Evolutionary conservation across 2,797 vertebrate genomes (phyloP).

Genomic region (Crypturellus tataupa): DNA sequence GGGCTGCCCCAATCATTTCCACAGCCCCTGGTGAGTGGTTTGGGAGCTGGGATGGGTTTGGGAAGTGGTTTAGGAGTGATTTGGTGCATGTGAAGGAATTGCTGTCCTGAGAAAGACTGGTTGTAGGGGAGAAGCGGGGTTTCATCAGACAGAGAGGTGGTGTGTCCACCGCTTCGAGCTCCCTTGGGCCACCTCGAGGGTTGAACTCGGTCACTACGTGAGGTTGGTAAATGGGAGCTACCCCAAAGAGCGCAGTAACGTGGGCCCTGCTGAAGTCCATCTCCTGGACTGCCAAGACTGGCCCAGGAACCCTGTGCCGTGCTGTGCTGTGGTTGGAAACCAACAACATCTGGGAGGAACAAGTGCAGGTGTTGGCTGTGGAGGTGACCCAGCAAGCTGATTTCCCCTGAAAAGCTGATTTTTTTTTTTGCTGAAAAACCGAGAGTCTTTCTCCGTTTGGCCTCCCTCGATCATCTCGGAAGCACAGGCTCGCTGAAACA

Average conservation of each 20-base stretch:
- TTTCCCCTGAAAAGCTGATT: neutral
- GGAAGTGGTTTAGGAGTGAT: too few species aligned
- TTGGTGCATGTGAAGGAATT: neutral
- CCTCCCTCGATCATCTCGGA: neutral
- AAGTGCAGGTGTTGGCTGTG: neutral
- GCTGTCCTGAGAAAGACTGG: accelerated
- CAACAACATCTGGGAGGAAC: neutral
- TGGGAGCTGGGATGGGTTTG: neutral
- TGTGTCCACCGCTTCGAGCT: neutral
- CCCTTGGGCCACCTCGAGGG: neutral
- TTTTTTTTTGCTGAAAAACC: neutral
- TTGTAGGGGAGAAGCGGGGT: neutral
- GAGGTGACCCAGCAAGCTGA: neutral
- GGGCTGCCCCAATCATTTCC: accelerated
- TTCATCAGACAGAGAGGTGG: neutral
- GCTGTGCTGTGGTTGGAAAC: neutral
- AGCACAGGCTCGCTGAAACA: neutral
- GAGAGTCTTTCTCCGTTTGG: neutral
- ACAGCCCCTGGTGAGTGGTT: neutral
- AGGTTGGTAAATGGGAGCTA: too few species aligned
- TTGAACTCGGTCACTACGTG: neutral
- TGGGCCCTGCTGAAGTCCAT: too few species aligned
- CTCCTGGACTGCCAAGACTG: too few species aligned
- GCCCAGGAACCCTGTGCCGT: too few species aligned
- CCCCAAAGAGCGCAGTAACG: too few species aligned